Percentiles rank a stretch among this genome's conserved stretches.
Conservation (phyloP, 2,113 vertebrate species). For the Cynoglossus semilaevis region DNA sequence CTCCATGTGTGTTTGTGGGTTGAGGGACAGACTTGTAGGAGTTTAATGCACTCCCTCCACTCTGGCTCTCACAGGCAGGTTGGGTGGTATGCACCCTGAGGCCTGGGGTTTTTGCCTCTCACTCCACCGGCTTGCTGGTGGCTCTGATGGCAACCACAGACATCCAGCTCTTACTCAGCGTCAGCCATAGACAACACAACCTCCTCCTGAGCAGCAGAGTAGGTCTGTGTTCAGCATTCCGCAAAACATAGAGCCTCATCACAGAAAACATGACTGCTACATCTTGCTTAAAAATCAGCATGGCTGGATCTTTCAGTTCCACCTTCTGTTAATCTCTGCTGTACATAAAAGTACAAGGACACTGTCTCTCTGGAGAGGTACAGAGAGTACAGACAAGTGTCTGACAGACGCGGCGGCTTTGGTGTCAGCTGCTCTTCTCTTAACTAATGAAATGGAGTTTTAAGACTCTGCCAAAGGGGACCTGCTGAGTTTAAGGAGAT, state of each 20-base stretch:
- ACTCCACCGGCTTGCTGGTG: slow-evolving; percentile 29
- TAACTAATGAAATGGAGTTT: slow-evolving; percentile 58
- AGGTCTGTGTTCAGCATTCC: slow-evolving; percentile 16
- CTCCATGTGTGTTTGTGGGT: slow-evolving; percentile 5
- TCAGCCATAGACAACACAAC: slow-evolving; percentile 40
- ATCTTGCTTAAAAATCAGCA: slow-evolving; percentile 11
- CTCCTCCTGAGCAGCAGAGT: slow-evolving; percentile 32
- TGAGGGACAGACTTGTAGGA: not conserved
- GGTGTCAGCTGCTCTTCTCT: slow-evolving; percentile 39
- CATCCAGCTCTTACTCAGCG: slow-evolving; percentile 28
- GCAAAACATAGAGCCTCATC: not conserved
- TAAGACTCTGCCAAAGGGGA: slow-evolving; percentile 34
- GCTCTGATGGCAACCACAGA: slow-evolving; percentile 32
- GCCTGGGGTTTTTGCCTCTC: slow-evolving; percentile 9
- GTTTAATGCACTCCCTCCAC: not conserved
- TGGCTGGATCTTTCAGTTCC: not conserved
- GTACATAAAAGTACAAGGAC: slow-evolving; percentile 4
- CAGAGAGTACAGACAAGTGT: slow-evolving; percentile 3
- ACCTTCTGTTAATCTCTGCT: slow-evolving; percentile 26
- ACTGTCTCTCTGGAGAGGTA: slow-evolving; percentile 2
- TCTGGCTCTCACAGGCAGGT: slow-evolving; percentile 19
- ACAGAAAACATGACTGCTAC: slow-evolving; percentile 18
- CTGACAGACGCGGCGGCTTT: slow-evolving; percentile 12
- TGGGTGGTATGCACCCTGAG: slow-evolving; percentile 1
- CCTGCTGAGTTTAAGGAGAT: slow-evolving; percentile 44